Evolutionary conservation across 1,140 invertebrate species (phyloP).

Genomic region (Bombus superbus): DNA sequence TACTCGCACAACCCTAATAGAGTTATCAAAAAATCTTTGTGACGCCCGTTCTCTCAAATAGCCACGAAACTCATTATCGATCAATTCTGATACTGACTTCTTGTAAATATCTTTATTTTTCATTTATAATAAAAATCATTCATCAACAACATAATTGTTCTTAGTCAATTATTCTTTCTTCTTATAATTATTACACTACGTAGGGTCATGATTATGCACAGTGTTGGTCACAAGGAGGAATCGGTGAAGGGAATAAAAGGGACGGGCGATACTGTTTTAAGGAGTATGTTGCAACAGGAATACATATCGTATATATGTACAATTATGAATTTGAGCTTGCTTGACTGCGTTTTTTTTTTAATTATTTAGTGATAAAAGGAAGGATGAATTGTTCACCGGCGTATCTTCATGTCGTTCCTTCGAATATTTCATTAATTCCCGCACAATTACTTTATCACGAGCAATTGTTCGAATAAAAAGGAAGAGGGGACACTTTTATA

Average conservation of each 20-base stretch:
- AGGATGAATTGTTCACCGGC: slow-evolving; percentile 71
- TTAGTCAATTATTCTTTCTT: slow-evolving; percentile 81
- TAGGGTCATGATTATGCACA: slow-evolving; percentile 82
- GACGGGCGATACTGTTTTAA: slow-evolving; percentile 74
- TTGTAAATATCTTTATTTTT: slow-evolving; percentile 84
- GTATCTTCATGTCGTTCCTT: slow-evolving; percentile 42
- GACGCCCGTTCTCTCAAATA: slow-evolving; percentile 44
- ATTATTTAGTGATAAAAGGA: slow-evolving; percentile 79
- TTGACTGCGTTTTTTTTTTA: slow-evolving; percentile 73
- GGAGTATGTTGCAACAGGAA: slow-evolving; percentile 74
- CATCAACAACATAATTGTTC: slow-evolving; percentile 84
- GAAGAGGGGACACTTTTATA: slow-evolving; percentile 33
- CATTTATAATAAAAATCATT: slow-evolving; percentile 84
- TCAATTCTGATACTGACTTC: slow-evolving; percentile 74
- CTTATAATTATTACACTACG: slow-evolving; percentile 78
- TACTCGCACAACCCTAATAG: not conserved
- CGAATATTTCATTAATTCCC: slow-evolving; percentile 34
- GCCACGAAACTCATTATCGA: slow-evolving; percentile 52
- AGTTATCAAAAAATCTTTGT: slow-evolving; percentile 40
- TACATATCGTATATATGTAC: slow-evolving; percentile 81
- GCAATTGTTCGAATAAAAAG: slow-evolving; percentile 56
- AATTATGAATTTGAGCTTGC: slow-evolving; percentile 82
- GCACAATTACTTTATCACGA: slow-evolving; percentile 52
- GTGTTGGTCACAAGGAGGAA: slow-evolving; percentile 78
- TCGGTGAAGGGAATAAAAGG: slow-evolving; percentile 65